phyloP scores from a whole-genome alignment of 2,113 vertebrate genomes.

The Centrocercus urophasianus region DNA sequence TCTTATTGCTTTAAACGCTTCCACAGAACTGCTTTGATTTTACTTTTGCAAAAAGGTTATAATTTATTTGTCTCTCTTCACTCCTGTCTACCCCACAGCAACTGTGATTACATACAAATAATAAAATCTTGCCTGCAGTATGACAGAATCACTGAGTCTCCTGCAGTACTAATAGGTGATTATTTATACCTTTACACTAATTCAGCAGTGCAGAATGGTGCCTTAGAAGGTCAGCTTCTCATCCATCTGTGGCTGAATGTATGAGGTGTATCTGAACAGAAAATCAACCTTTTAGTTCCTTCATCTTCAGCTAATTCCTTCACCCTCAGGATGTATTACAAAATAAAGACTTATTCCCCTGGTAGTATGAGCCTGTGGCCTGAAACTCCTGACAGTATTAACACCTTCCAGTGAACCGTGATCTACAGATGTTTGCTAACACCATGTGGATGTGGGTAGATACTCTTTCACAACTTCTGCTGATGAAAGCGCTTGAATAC shows the following conservation, averaged over 20 bases:
- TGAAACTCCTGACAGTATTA: not conserved
- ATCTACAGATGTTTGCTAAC: not conserved
- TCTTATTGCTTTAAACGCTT: constrained; percentile 32
- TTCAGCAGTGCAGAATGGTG: constrained; percentile 33
- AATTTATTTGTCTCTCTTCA: constrained; percentile 58
- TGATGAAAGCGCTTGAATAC: not conserved
- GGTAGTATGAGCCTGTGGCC: not conserved
- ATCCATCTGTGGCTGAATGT: constrained; percentile 7
- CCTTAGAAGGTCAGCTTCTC: constrained; percentile 45
- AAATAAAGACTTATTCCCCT: not conserved
- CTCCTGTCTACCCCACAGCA: constrained; percentile 16
- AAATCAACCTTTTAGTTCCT: not conserved
- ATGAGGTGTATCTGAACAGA: not conserved
- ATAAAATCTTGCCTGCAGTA: constrained; percentile 1
- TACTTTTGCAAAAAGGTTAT: constrained; percentile 46
- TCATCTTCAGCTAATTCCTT: not conserved
- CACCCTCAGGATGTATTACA: not conserved
- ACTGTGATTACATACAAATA: constrained; percentile 46
- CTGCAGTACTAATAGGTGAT: constrained; percentile 4
- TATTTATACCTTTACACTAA: constrained; percentile 53
- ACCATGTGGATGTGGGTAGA: not conserved
- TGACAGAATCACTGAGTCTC: not conserved
- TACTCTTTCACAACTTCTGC: not conserved
- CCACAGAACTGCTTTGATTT: constrained; percentile 30
- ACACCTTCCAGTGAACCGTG: fast-evolving